These are phyloP conservation scores for Myotis brandtii DNA, from an alignment of 2,113 vertebrate species.

Conservation along the genomic window DNA sequence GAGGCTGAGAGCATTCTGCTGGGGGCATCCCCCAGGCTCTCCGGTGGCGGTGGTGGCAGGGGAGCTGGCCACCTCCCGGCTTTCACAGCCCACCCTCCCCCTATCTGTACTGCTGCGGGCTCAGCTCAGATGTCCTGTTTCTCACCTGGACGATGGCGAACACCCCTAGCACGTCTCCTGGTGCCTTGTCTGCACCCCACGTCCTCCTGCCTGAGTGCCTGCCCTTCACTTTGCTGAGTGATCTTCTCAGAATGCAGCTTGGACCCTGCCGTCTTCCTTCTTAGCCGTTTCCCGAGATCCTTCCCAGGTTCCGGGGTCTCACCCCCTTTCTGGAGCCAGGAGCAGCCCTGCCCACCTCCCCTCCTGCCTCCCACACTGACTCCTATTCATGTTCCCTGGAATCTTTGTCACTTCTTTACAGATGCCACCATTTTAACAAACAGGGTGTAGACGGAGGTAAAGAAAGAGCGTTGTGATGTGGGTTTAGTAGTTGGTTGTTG, in stretches of 20 bases:
- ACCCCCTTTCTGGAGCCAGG: not conserved
- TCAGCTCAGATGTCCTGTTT: not conserved
- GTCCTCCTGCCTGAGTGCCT: not conserved
- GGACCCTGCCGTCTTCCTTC: not conserved
- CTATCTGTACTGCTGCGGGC: rapidly evolving
- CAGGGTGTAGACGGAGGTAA: not conserved
- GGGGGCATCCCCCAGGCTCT: rapidly evolving
- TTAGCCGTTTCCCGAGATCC: not conserved
- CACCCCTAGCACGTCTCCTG: not conserved
- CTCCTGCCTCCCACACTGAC: not conserved
- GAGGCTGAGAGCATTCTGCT: not conserved
- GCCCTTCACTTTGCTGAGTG: not conserved
- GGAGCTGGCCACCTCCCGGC: rapidly evolving
- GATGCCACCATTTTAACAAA: not conserved
- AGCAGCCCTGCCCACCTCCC: no score
- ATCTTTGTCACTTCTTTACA: not conserved
- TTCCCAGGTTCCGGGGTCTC: not conserved
- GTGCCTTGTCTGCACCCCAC: not conserved
- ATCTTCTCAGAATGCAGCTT: not conserved
- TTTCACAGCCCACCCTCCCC: no score
- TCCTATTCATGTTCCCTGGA: not conserved
- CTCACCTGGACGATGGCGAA: not conserved
- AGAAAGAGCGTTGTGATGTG: not conserved
- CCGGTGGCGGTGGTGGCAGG: rapidly evolving
- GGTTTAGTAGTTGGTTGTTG: not conserved